Percentiles rank a stretch among this genome's conserved stretches.
phyloP scores from a whole-genome alignment of 1,140 invertebrate species.

The Pseudomyrmex cubaensis region DNA sequence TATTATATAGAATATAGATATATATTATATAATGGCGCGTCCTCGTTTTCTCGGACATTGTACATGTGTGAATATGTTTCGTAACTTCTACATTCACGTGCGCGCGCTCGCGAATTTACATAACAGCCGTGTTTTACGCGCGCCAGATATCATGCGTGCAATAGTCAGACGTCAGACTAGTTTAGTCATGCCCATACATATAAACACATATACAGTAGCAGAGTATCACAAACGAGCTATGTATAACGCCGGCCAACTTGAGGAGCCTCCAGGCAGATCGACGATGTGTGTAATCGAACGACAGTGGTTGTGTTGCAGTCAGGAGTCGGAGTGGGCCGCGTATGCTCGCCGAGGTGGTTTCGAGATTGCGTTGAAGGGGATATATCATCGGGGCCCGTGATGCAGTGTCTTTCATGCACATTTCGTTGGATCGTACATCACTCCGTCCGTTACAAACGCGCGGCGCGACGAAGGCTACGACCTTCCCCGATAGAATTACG shows the following conservation, averaged over 20 bases:
- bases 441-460: background rate
- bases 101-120: slow-evolving; percentile 32
- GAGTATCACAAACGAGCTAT: slow-evolving; percentile 28
- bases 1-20: background rate
- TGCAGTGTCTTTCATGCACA: slow-evolving; percentile 50
- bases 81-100: background rate
- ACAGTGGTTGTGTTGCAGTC: slow-evolving; percentile 46
- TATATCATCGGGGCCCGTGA: slow-evolving; percentile 50
- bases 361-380: slow-evolving; percentile 58
- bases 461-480: background rate
- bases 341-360: slow-evolving; percentile 26
- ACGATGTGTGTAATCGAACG: slow-evolving; percentile 61
- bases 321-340: slow-evolving; percentile 5
- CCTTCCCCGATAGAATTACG: slow-evolving; percentile 46
- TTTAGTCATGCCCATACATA: background rate
- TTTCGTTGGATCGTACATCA: slow-evolving; percentile 54
- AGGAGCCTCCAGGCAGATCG: slow-evolving; percentile 51
- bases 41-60: slow-evolving; percentile 18
- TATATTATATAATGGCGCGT: background rate
- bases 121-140: slow-evolving; percentile 43
- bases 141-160: slow-evolving; percentile 46
- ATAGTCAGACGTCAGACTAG: slow-evolving; percentile 57
- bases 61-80: slow-evolving; percentile 31
- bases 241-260: slow-evolving; percentile 36
- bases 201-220: too few relatives aligned